phyloP scores from a whole-genome alignment of 2,797 vertebrate genomes.

The Limosa lapponica region DNA sequence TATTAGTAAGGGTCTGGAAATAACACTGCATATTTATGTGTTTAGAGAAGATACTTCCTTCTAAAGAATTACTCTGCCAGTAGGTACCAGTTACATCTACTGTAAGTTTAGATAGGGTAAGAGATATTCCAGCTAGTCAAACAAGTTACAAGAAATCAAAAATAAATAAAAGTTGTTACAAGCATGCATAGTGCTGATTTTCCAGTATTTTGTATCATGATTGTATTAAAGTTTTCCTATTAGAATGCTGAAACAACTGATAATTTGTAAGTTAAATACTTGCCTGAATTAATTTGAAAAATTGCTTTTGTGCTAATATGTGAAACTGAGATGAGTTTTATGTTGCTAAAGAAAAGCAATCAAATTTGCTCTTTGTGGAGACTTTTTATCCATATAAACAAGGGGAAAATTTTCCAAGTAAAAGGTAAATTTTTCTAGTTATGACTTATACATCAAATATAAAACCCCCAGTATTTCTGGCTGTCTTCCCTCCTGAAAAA shows the following conservation, averaged over 20 bases:
- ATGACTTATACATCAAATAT: not conserved
- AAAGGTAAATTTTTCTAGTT: not conserved
- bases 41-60: not conserved
- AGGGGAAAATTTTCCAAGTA: not conserved
- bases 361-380: not conserved
- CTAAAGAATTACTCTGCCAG: not conserved
- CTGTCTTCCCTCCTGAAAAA: not conserved
- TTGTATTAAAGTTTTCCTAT: not conserved
- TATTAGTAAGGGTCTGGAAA: not conserved
- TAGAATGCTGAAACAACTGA: not conserved
- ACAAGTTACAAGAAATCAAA: not conserved
- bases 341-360: not conserved
- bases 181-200: not conserved
- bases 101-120: not conserved
- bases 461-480: not conserved
- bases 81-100: not conserved
- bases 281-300: slow-evolving; percentile 7
- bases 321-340: not conserved
- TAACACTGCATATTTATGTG: not conserved
- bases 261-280: not conserved
- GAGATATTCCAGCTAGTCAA: not conserved
- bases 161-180: not conserved
- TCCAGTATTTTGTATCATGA: not conserved
- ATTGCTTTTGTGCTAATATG: not conserved
- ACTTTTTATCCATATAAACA: not conserved